phyloP scores from a whole-genome alignment of 2,113 vertebrate species.

The Turnix velox region DNA sequence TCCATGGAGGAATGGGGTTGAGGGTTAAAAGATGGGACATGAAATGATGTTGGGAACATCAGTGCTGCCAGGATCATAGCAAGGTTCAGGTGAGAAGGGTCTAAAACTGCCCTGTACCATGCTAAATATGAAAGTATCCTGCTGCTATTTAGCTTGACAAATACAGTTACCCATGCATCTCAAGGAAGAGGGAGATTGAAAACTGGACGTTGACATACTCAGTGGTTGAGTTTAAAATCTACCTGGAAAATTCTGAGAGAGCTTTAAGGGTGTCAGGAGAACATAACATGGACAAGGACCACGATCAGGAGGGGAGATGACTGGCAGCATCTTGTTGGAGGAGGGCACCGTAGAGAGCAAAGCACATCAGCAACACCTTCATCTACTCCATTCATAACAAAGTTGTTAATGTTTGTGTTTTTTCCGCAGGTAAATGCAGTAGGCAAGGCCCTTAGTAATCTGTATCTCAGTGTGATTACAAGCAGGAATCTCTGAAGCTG shows the following conservation, averaged over 20 bases:
- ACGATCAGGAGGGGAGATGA: fast-evolving
- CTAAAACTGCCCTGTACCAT: background rate
- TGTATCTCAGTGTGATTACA: background rate
- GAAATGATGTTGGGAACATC: background rate
- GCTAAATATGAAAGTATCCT: background rate
- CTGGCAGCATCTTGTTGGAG: background rate
- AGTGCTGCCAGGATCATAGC: background rate
- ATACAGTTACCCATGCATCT: background rate
- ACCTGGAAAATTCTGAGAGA: background rate
- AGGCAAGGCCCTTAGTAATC: background rate
- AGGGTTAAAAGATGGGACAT: background rate
- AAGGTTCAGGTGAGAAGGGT: background rate
- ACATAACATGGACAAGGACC: background rate
- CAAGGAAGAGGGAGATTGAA: background rate
- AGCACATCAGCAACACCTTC: background rate
- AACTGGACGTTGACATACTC: background rate
- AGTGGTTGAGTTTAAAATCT: background rate
- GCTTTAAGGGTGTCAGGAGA: background rate
- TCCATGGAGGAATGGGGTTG: background rate
- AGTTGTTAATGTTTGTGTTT: background rate
- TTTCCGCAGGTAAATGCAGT: background rate
- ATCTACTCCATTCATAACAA: background rate
- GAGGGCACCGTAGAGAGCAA: background rate
- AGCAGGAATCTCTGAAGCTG: background rate
- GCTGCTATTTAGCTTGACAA: background rate